A percentile compares a stretch with the other conserved stretches of the same genome.
phyloP scores from a whole-genome alignment of 2,113 vertebrate genomes.

The Rhegmatorhina hoffmannsi region DNA sequence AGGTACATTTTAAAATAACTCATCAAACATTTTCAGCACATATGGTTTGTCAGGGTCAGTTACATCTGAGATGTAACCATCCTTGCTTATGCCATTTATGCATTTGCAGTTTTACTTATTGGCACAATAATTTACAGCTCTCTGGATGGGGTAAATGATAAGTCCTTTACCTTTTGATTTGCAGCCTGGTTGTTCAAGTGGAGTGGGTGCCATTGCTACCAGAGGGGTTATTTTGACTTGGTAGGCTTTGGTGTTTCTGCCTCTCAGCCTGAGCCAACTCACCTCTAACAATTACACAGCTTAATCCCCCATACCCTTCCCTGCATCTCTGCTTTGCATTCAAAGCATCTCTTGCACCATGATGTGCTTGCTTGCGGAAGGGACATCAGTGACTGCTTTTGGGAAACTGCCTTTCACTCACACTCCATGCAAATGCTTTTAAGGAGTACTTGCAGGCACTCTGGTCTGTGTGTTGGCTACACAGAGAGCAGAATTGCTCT shows the following conservation, averaged over 20 bases:
- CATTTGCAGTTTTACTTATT: background rate
- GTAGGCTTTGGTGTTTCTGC: background rate
- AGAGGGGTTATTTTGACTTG: background rate
- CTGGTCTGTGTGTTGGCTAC: background rate
- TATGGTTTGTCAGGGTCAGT: background rate
- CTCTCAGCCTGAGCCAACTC: background rate
- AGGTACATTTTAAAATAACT: background rate
- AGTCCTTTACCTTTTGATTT: background rate
- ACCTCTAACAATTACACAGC: background rate
- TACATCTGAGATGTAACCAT: background rate
- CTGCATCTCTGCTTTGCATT: background rate
- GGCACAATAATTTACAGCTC: background rate
- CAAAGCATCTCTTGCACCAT: background rate
- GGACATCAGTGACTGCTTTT: background rate
- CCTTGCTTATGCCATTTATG: background rate
- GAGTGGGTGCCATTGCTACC: background rate
- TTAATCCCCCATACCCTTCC: background rate
- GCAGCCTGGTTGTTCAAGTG: background rate
- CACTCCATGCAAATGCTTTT: background rate
- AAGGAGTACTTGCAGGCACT: background rate
- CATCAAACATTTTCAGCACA: background rate
- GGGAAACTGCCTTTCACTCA: background rate
- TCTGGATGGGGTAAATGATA: background rate
- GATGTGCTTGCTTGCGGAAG: background rate
- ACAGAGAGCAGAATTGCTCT: background rate